Percentiles rank a stretch among this genome's conserved stretches.
Evolutionary conservation across 2,888 invertebrate genomes (phyloP).

Genomic region (Sinopyrophorus schimmeli): DNA sequence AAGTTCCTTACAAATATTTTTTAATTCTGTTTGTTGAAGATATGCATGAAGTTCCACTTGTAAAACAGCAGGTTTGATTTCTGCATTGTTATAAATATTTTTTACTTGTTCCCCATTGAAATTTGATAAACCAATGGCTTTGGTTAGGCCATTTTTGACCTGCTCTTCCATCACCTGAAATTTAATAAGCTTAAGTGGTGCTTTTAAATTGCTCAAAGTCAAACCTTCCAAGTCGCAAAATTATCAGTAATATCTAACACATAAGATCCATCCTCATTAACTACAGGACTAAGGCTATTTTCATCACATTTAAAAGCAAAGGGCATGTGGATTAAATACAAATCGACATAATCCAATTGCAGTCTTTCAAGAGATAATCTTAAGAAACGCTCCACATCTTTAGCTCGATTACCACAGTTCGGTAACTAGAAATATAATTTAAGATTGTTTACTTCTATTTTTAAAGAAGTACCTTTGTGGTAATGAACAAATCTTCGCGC

Average conservation of each 20-base stretch:
- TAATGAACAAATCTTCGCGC: slow-evolving; percentile 75
- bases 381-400: slow-evolving; percentile 68
- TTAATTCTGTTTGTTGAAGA: slow-evolving; percentile 70
- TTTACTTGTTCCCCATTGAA: slow-evolving; percentile 72
- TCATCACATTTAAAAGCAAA: slow-evolving; percentile 66
- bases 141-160: slow-evolving; percentile 65
- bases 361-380: slow-evolving; percentile 66
- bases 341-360: slow-evolving; percentile 71
- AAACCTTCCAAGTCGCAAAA: slow-evolving; percentile 70
- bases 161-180: slow-evolving; percentile 69
- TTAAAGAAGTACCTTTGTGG: slow-evolving; percentile 67
- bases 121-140: slow-evolving; percentile 80
- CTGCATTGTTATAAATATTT: slow-evolving; percentile 62
- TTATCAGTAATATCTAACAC: slow-evolving; percentile 68
- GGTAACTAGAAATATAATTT: slow-evolving; percentile 61
- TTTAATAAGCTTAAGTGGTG: slow-evolving; percentile 4
- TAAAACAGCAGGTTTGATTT: slow-evolving; percentile 71
- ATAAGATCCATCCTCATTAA: slow-evolving; percentile 63
- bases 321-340: slow-evolving; percentile 79
- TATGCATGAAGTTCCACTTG: slow-evolving; percentile 79
- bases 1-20: slow-evolving; percentile 63
- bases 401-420: slow-evolving; percentile 67
- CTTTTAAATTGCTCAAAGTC: slow-evolving; percentile 1
- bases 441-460: background rate
- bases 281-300: slow-evolving; percentile 59